phyloP scores from a whole-genome alignment of 2,113 vertebrate genomes.

The Corapipo altera region DNA sequence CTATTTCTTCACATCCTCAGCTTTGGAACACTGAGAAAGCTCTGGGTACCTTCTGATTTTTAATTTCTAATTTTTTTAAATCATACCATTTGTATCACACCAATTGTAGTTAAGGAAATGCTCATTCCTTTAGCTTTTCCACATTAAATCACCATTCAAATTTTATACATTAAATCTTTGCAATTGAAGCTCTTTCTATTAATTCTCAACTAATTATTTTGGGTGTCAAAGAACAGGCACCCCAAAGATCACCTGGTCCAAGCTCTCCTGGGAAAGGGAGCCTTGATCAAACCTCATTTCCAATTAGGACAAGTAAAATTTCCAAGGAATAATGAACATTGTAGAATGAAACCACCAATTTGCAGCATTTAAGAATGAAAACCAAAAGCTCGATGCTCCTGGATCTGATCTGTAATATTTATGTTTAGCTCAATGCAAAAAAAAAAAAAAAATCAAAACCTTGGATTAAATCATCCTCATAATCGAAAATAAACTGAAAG shows the following conservation, averaged over 20 bases:
- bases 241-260: neutral
- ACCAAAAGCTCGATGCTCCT: neutral
- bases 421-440: neutral
- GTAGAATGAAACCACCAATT: accelerated
- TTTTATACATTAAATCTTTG: neutral
- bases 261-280: neutral
- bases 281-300: neutral
- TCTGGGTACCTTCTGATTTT: too few relatives aligned
- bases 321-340: neutral
- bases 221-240: neutral
- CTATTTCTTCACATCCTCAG: too few relatives aligned
- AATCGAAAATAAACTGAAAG: neutral
- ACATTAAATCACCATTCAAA: too few relatives aligned
- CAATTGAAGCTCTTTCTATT: neutral
- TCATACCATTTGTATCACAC: too few relatives aligned
- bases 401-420: neutral
- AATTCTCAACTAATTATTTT: neutral
- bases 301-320: neutral
- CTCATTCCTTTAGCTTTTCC: too few relatives aligned
- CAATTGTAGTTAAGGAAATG: too few relatives aligned
- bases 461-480: neutral
- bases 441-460: neutral
- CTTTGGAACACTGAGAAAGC: too few relatives aligned
- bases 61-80: too few relatives aligned
- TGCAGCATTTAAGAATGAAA: neutral